Evolutionary conservation across 2,888 invertebrate species (phyloP).

Genomic region (Perizoma affinitatum): DNA sequence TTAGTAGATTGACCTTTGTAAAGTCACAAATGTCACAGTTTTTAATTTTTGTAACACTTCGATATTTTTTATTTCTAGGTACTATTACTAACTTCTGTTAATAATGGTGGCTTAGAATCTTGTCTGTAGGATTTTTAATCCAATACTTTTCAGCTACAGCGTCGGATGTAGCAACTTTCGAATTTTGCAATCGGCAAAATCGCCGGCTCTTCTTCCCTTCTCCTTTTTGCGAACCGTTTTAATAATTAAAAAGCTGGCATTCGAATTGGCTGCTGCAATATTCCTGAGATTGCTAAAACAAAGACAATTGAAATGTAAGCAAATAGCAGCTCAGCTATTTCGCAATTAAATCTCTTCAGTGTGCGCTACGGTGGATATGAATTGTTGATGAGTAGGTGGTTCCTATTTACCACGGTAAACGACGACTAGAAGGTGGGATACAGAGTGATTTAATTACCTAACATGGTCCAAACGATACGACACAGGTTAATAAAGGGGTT

Average conservation of each 20-base stretch:
- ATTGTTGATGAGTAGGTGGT: slow-evolving; percentile 48
- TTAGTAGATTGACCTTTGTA: background rate
- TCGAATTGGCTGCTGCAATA: slow-evolving; percentile 26
- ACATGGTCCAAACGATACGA: too few relatives aligned
- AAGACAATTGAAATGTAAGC: slow-evolving; percentile 35
- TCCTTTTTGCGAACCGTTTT: background rate
- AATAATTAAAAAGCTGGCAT: slow-evolving; percentile 10
- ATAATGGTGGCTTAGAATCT: too few relatives aligned
- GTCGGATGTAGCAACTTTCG: too few relatives aligned
- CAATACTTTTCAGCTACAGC: too few relatives aligned
- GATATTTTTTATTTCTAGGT: too few relatives aligned
- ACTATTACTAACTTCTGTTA: too few relatives aligned
- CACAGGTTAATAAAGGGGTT: too few relatives aligned
- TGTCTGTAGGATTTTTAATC: too few relatives aligned
- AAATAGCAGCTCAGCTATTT: slow-evolving; percentile 43
- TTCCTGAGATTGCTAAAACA: slow-evolving; percentile 22
- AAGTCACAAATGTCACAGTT: too few relatives aligned
- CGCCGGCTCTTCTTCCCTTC: background rate
- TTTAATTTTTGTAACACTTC: too few relatives aligned
- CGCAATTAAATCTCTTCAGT: slow-evolving; percentile 50
- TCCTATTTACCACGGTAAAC: background rate
- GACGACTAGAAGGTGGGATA: too few relatives aligned
- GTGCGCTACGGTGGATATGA: slow-evolving; percentile 45
- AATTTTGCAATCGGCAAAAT: background rate
- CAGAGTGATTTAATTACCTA: too few relatives aligned